Evolutionary conservation across 2,888 invertebrate genomes (phyloP), one percentile per base, ranked within the genome.

Genomic region (Stramonita haemastoma): DNA sequence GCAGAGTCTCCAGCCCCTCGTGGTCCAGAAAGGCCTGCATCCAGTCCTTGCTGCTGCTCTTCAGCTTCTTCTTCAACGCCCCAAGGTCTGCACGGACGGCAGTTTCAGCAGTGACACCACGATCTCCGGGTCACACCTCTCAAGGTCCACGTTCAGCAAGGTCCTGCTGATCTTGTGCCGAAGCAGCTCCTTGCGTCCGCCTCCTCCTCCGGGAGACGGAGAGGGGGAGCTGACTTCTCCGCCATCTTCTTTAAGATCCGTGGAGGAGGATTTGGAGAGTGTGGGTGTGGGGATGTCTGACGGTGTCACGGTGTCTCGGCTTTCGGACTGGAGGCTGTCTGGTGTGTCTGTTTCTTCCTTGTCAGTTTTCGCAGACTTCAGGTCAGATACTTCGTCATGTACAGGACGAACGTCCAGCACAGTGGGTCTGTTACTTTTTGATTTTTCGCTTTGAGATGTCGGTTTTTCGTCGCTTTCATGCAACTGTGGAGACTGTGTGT

Each of bases 1-100:
- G 91, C 32, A 95, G 91, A 6, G 91, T 92, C 81, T 94, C 94
- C 56, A 94, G 91, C 0, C 95, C 95, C 17, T 93, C 93, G 86
- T 93, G 91, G 34, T 95, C 95, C 89, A 96, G 92, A 90, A 96
- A 96, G 13, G 94, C 94, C 86, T 94, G 92, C 90, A 95, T 93
- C 95, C 95, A 96, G 0, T 93, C 93, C 81, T 83, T 92, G 79
- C 93, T 93, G 57, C 93, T 92, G 5, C 91, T 89, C 86, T 93
- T 94, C 36, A 96, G 90, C 90, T 95, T 95, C 87, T 73, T 87
- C 73, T 87, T 89, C 73, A 89, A 22, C 8, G 89, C 89, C 11
- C 70, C 73, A 89, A 77, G 5, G 70, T 89, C 77, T 89, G 89
- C 85, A 89, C 77, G 56, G 89, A 56, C 8, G 89, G 89, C 73